These are phyloP conservation scores for Calameuta filiformis DNA, from an alignment of 2,888 invertebrate species.

Conservation along the genomic window DNA sequence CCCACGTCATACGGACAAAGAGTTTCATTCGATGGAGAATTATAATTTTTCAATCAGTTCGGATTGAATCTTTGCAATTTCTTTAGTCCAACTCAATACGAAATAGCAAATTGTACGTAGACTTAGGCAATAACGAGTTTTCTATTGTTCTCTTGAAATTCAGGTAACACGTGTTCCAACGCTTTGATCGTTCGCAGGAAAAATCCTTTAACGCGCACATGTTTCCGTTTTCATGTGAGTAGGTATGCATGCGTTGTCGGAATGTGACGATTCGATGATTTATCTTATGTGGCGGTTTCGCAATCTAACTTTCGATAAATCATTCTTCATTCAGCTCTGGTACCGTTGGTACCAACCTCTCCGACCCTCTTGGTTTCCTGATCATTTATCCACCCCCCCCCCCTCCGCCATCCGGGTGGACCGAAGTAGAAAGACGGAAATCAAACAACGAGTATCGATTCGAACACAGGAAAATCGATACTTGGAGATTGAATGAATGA, in stretches of 20 bases:
- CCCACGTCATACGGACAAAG: not conserved
- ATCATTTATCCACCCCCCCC: not conserved
- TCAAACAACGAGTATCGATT: not conserved
- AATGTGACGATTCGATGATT: not conserved
- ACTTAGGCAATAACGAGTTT: not conserved
- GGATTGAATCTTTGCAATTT: not conserved
- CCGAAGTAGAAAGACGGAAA: not conserved
- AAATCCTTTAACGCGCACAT: not conserved
- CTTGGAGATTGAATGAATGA: not conserved
- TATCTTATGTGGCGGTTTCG: not conserved
- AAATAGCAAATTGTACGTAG: not conserved
- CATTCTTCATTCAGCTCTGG: not conserved
- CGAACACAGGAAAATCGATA: not conserved
- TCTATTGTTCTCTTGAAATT: not conserved
- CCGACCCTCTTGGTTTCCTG: not conserved
- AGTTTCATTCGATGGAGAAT: not conserved
- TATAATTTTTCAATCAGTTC: not conserved
- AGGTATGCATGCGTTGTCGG: not conserved
- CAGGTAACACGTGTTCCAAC: not conserved
- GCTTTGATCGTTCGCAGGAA: not conserved
- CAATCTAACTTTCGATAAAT: not conserved
- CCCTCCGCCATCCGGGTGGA: not conserved
- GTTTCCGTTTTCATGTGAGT: not conserved
- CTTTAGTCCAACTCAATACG: not conserved
- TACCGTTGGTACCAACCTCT: not conserved